A percentile compares a stretch with the other conserved stretches of the same genome.
Conservation (phyloP, 2,888 invertebrate genomes). For the Eupeodes latifasciatus region DNA sequence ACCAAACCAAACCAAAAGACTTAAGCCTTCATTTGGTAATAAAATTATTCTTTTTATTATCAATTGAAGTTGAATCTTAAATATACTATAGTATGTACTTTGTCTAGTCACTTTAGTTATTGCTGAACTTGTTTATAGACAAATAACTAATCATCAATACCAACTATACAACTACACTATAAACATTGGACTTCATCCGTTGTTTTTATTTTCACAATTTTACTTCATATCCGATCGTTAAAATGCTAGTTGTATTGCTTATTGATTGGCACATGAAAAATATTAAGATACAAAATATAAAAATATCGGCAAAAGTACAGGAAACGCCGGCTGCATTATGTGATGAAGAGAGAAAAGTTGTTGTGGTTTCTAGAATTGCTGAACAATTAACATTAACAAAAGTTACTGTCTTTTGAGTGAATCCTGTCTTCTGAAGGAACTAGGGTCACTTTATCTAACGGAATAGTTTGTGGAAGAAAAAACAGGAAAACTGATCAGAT, state of each 20-base stretch:
- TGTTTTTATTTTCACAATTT: background rate
- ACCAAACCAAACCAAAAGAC: background rate
- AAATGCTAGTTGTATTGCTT: slow-evolving; percentile 62
- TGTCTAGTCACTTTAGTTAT: slow-evolving; percentile 55
- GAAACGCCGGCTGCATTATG: slow-evolving; percentile 17
- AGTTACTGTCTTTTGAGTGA: background rate
- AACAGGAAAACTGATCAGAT: slow-evolving; percentile 2
- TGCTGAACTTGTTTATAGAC: slow-evolving; percentile 52
- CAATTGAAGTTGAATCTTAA: slow-evolving; percentile 34
- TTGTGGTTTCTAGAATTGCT: slow-evolving; percentile 16
- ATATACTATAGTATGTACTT: slow-evolving; percentile 17
- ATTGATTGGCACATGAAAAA: slow-evolving; percentile 57
- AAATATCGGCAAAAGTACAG: slow-evolving; percentile 28
- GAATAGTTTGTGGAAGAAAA: slow-evolving; percentile 17
- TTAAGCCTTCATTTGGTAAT: slow-evolving; percentile 46
- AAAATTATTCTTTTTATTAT: slow-evolving; percentile 64
- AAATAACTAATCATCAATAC: slow-evolving; percentile 7
- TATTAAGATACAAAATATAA: slow-evolving; percentile 31
- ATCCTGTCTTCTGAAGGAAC: background rate
- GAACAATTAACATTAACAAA: slow-evolving; percentile 18
- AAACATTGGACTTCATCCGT: slow-evolving; percentile 23
- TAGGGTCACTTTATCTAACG: slow-evolving; percentile 1
- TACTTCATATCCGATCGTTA: slow-evolving; percentile 71
- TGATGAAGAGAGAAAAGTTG: slow-evolving; percentile 35
- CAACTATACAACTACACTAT: background rate